Evolutionary conservation across 2,113 vertebrate genomes (phyloP), one percentile per base, ranked within the genome.

Genomic region (Heterotis niloticus): DNA sequence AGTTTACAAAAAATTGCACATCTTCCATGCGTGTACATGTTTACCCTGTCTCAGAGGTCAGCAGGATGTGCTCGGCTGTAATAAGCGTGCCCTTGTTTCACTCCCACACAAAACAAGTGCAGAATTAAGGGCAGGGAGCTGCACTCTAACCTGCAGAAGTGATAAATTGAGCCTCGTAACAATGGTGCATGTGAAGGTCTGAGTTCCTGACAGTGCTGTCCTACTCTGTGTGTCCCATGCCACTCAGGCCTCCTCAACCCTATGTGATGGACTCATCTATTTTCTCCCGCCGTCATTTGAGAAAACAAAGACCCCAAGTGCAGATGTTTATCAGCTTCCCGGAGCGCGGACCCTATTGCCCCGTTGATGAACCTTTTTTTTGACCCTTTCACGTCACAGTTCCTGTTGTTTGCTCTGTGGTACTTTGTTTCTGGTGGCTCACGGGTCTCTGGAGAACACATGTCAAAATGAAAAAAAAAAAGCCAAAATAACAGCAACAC

Each of bases 141-240:
- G 92, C 91, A 94, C 95, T 89, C 84, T 94, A 93, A 94, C 94
- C 95, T 88, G 89, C 82, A 78, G 85, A 85, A 87, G 92, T 93
- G 89, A 98, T 98, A 95, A 96, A 98, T 98, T 94, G 94, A 92
- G 92, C 91, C 92, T 92, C 90, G 94, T 94, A 96, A 97, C 96
- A 98, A 98, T 97, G 93, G 93, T 88, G 86, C 93, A 95, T 97
- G 96, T 95, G 94, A 93, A 90, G 82, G 90, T 83, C 83, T 71
- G 88, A 85, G 82, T 87, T 93, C 94, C 94, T 96, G 94, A 95
- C 93, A 92, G 87, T 51, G 44, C 78, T 87, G 84, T 88, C 85
- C 87, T 79, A 90, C 92, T 88, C 64, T 88, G 91, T 91, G 90
- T 86, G 79, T 73, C 64, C 65, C 52, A 10, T 17, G 62, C 68